phyloP scores from a whole-genome alignment of 2,888 invertebrate genomes.

The Eupelmus urozonus region DNA sequence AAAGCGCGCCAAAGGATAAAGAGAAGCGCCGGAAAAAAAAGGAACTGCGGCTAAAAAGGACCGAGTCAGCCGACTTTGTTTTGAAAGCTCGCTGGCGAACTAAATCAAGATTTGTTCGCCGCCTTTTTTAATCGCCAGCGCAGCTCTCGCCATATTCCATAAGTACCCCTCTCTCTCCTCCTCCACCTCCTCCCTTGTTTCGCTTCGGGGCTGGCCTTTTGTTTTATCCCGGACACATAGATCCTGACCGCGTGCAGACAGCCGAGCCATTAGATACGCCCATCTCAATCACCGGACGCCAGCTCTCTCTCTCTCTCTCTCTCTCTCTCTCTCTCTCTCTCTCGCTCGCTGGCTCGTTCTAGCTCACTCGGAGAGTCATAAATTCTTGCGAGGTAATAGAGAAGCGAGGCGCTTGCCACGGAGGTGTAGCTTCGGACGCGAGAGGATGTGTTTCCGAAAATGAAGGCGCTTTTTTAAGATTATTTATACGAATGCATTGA shows the following conservation, averaged over 20 bases:
- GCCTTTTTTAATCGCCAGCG: slow-evolving; percentile 49
- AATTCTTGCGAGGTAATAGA: slow-evolving; percentile 68
- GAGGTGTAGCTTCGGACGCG: no score
- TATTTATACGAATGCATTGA: no score
- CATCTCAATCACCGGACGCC: slow-evolving; percentile 69
- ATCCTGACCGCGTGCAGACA: slow-evolving; percentile 66
- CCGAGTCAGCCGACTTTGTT: slow-evolving; percentile 4
- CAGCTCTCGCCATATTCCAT: no score
- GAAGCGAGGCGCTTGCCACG: slow-evolving; percentile 60
- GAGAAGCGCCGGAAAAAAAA: not conserved
- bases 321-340: slow-evolving; percentile 5
- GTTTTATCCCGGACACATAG: slow-evolving; percentile 61
- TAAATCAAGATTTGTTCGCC: slow-evolving; percentile 45
- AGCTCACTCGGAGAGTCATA: no score
- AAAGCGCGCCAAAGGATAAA: not conserved
- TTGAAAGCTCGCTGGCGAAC: slow-evolving; percentile 11
- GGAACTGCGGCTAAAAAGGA: not conserved
- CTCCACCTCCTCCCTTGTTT: slow-evolving; percentile 41
- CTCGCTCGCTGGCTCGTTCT: slow-evolving; percentile 47
- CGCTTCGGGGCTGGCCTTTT: slow-evolving; percentile 27
- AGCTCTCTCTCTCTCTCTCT: slow-evolving; percentile 8
- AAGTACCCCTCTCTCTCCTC: slow-evolving; percentile 6
- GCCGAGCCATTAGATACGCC: slow-evolving; percentile 69
- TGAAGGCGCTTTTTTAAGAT: no score
- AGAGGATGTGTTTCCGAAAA: no score